Evolutionary conservation across 2,113 vertebrate genomes (phyloP), one percentile per base, ranked within the genome.

Genomic region (Danionella cerebrum): DNA sequence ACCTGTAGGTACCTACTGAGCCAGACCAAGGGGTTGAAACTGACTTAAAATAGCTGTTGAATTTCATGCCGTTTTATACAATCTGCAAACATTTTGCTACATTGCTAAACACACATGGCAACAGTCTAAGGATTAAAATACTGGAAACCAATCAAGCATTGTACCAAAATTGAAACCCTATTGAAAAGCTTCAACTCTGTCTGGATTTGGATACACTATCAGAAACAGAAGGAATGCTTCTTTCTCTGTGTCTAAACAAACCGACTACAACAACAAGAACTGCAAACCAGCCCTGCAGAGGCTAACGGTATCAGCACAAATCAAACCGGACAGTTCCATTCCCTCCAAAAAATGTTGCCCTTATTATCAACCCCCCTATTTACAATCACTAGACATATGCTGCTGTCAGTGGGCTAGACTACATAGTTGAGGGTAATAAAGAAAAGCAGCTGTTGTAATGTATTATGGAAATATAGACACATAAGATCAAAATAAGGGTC

Each of bases 221-320:
- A 53, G 18, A 65, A 52, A 53, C 39, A 48, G 44, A 14, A 31
- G 63, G 13, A 36, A 16, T 47, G 24, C 24, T 62, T 52, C 36
- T 42, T 8, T 63, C 47, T 33, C 45, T 14, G 2, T 6, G 54
- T 67, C 38, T n/a, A 21, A 52, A 19, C 5, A 41, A n/a, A 72
- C 29, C 54, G 71, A 63, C 55, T 52, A 51, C 54, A 68, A 60
- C 48, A 59, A 66, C 24, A n/a, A n/a, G 42, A 63, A 59, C 47
- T 27, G 16, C 19, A 16, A 19, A 54, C 41, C 24, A 1, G 33
- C 24, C 53, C 51, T 45, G 65, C 58, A 35, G 35, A 53, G 36
- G 36, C 13, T 33, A 7, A 19, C 13, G 13, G 9, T 6, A n/a
- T 54, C 22, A 22, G 47, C 24, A 45, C 24, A 38, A 59, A 71